Evolutionary conservation across 2,888 invertebrate genomes (phyloP).

Genomic region (Xanthorhoe designata): DNA sequence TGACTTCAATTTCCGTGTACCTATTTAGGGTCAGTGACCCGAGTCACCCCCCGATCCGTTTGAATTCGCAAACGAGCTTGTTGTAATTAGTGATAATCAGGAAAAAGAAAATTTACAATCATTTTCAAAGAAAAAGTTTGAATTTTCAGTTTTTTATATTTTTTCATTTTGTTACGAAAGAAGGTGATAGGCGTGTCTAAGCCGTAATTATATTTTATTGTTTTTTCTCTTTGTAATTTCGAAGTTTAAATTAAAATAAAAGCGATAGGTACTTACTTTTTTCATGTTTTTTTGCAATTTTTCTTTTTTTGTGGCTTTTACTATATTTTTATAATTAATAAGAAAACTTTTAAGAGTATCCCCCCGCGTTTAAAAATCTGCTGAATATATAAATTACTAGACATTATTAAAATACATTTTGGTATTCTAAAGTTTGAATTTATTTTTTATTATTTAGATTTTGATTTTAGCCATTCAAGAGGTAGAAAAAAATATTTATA

Average conservation of each 20-base stretch:
- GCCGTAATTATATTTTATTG: slow-evolving; percentile 41
- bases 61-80: slow-evolving; percentile 64
- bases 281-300: neutral
- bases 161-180: slow-evolving; percentile 21
- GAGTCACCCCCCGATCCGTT: slow-evolving; percentile 54
- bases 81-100: slow-evolving; percentile 80
- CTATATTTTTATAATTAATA: no score
- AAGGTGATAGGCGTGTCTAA: slow-evolving; percentile 25
- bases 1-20: slow-evolving; percentile 49
- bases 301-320: no score
- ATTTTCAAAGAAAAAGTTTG: slow-evolving; percentile 64
- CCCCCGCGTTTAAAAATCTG: no score
- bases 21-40: slow-evolving; percentile 73
- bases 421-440: no score
- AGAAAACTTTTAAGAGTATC: no score
- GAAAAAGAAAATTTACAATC: slow-evolving; percentile 62
- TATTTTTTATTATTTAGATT: no score
- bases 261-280: slow-evolving; percentile 18
- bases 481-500: no score
- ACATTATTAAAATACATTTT: no score
- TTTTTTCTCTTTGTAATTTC: slow-evolving; percentile 32
- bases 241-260: slow-evolving; percentile 36
- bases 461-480: no score
- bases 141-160: slow-evolving; percentile 27
- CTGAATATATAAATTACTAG: no score